Evolutionary conservation across 92 coral and sea anemone species (phyloP).

Genomic region (Umimayanthus kanabou): DNA sequence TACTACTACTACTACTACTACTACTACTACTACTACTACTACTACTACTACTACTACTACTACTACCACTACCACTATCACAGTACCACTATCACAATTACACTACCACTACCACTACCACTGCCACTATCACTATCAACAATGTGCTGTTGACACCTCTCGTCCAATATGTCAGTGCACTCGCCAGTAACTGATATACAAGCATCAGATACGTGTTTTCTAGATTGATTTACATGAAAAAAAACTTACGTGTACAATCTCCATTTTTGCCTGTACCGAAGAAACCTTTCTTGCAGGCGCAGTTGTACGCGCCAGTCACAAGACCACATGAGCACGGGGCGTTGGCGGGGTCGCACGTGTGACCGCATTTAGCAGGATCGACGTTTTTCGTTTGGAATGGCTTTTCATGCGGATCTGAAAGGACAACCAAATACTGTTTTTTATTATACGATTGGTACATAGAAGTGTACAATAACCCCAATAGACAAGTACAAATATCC

Average conservation of each 20-base stretch:
- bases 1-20: neutral
- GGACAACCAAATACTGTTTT: too few species aligned
- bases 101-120: neutral
- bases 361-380: conserved; percentile 41
- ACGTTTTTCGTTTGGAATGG: conserved; percentile 61
- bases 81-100: neutral
- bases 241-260: conserved; percentile 63
- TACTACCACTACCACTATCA: too few species aligned
- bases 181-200: neutral
- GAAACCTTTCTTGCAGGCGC: conserved; percentile 69
- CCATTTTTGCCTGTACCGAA: conserved; percentile 63
- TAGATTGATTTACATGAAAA: neutral
- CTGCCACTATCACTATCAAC: neutral
- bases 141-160: too few species aligned
- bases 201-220: too few species aligned
- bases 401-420: conserved; percentile 56
- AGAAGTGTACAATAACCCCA: too few species aligned
- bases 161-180: neutral
- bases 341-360: conserved; percentile 45
- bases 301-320: conserved; percentile 79
- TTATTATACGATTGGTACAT: too few species aligned
- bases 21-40: neutral
- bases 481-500: too few species aligned
- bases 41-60: neutral
- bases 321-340: conserved; percentile 83